Conservation (phyloP, 2,888 invertebrate genomes). For the Halictus ligatus region DNA sequence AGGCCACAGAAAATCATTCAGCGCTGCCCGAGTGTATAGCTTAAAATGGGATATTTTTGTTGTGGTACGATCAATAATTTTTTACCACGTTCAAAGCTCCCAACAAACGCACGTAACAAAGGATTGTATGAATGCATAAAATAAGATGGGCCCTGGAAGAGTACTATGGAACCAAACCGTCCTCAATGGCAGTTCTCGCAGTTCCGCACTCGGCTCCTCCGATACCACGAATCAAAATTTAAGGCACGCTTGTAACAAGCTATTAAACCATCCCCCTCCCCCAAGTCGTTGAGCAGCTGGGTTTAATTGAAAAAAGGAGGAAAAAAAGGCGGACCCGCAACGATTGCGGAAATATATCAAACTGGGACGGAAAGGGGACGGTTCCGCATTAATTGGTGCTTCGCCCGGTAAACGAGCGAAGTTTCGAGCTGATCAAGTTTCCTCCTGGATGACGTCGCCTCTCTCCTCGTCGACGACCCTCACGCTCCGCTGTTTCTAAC, state of each 20-base stretch:
- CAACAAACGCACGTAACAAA: neutral
- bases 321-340: conserved; percentile 8
- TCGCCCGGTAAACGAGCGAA: conserved; percentile 53
- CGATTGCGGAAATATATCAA: conserved; percentile 44
- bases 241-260: conserved; percentile 12
- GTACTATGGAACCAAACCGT: neutral
- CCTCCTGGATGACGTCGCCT: conserved; percentile 65
- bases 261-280: conserved; percentile 13
- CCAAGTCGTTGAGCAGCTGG: conserved; percentile 24
- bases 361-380: conserved; percentile 20
- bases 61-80: too few relatives aligned
- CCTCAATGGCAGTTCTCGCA: neutral
- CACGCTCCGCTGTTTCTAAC: conserved; percentile 33
- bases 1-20: too few relatives aligned
- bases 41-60: too few relatives aligned
- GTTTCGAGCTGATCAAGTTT: conserved; percentile 67
- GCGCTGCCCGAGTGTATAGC: too few relatives aligned
- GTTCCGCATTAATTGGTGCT: conserved; percentile 62
- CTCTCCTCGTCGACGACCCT: conserved; percentile 48
- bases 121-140: neutral
- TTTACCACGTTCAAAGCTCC: too few relatives aligned
- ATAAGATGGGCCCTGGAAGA: neutral
- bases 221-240: conserved; percentile 9
- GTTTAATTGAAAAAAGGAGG: conserved; percentile 50
- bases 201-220: neutral